Evolutionary conservation across 2,888 invertebrate species (phyloP).

Genomic region (Yponomeuta cagnagella): DNA sequence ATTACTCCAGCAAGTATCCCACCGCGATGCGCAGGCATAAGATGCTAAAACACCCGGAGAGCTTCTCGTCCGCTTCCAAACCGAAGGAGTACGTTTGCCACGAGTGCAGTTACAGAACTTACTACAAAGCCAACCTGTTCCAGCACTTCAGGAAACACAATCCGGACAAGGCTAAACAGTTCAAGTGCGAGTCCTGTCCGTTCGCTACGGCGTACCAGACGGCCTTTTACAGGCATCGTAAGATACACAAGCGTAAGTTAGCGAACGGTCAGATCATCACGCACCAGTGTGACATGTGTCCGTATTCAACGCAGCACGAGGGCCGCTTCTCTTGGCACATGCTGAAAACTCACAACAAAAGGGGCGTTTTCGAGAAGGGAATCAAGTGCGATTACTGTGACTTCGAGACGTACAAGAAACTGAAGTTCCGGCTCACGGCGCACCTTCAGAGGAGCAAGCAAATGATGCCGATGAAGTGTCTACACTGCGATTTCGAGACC

Average conservation of each 20-base stretch:
- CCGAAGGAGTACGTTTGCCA: conserved; percentile 27
- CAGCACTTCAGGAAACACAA: conserved; percentile 42
- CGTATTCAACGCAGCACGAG: conserved; percentile 44
- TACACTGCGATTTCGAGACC: conserved; percentile 41
- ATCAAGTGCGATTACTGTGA: conserved; percentile 46
- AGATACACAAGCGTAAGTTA: conserved; percentile 28
- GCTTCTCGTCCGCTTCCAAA: conserved; percentile 16
- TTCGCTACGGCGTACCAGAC: conserved; percentile 37
- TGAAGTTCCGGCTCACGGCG: conserved; percentile 34
- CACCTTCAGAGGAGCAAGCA: conserved; percentile 45
- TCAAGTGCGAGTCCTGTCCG: conserved; percentile 32
- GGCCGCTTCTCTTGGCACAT: conserved; percentile 51
- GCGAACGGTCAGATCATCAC: conserved; percentile 18
- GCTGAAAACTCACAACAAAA: conserved; percentile 48
- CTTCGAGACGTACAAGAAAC: conserved; percentile 38
- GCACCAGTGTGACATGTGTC: conserved; percentile 47
- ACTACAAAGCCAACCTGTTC: conserved; percentile 27
- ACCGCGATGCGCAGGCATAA: conserved; percentile 23
- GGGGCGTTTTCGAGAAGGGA: conserved; percentile 34
- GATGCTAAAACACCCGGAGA: conserved; percentile 31
- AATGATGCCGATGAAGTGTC: conserved; percentile 33
- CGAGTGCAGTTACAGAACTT: conserved; percentile 32
- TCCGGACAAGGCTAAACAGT: conserved; percentile 29
- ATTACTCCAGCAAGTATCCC: conserved; percentile 5
- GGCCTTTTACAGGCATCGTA: conserved; percentile 35